These are phyloP conservation scores for Nipponia nippon DNA, from an alignment of 2,113 vertebrate species.

Conservation along the genomic window DNA sequence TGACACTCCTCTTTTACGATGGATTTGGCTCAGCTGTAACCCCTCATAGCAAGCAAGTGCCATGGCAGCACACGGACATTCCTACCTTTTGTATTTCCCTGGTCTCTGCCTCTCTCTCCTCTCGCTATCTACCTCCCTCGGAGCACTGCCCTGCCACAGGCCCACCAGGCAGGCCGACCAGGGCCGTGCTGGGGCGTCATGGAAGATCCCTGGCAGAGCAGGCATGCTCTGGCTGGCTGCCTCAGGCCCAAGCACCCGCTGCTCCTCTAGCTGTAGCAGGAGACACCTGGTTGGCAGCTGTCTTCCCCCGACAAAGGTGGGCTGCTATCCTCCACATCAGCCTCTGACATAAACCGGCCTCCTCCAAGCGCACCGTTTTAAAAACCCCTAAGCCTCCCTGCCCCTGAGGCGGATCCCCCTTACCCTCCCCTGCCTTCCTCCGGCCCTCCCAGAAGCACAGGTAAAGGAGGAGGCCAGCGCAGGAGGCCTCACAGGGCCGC, in stretches of 20 bases:
- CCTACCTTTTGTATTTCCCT: background rate
- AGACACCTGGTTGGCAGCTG: background rate
- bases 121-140: fast-evolving
- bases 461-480: fast-evolving
- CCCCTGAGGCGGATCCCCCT: background rate
- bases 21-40: background rate
- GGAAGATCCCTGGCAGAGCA: fast-evolving
- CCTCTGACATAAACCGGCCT: background rate
- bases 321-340: background rate
- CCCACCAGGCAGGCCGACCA: too few relatives aligned
- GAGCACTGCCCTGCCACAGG: background rate
- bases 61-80: fast-evolving
- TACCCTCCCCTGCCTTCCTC: background rate
- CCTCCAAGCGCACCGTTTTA: too few relatives aligned
- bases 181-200: fast-evolving
- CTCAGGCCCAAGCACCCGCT: background rate
- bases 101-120: too few relatives aligned
- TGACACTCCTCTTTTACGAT: too few relatives aligned
- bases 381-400: background rate
- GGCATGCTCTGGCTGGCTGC: background rate
- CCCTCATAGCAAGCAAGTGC: fast-evolving
- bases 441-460: background rate
- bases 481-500: fast-evolving
- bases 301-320: background rate
- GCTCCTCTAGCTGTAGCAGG: background rate